Percentiles rank a stretch among this genome's conserved stretches.
phyloP scores from a whole-genome alignment of 2,888 invertebrate genomes.

The Unio pictorum region DNA sequence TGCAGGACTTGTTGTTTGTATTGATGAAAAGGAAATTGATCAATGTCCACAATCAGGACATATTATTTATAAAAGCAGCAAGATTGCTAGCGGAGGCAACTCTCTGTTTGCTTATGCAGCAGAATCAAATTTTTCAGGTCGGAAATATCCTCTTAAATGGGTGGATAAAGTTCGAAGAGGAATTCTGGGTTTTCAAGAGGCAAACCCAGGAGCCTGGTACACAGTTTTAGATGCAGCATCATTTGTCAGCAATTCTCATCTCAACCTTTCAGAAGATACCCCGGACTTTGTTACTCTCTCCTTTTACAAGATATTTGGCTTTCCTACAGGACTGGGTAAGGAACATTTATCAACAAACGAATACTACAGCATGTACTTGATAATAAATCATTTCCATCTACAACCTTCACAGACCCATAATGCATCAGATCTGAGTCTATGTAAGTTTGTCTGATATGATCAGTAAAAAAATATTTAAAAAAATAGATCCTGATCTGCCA shows the following conservation, averaged over 20 bases:
- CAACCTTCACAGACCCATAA: no score
- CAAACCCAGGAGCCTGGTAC: constrained; percentile 53
- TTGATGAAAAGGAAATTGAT: constrained; percentile 45
- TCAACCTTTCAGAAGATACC: constrained; percentile 81
- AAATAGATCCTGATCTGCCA: no score
- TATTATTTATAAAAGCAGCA: constrained; percentile 1
- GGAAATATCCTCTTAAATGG: constrained; percentile 87
- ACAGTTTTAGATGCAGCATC: constrained; percentile 90
- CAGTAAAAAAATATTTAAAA: no score
- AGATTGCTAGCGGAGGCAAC: constrained; percentile 25
- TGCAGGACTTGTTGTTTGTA: constrained; percentile 45
- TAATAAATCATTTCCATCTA: no score
- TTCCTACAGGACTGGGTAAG: constrained; percentile 90
- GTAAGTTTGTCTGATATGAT: no score
- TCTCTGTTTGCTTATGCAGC: constrained; percentile 88
- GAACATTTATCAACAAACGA: no score
- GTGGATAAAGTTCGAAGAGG: constrained; percentile 79
- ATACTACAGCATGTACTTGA: no score
- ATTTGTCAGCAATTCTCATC: constrained; percentile 82
- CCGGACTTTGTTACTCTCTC: constrained; percentile 94
- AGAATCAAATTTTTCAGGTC: constrained; percentile 95
- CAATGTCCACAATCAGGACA: constrained; percentile 5
- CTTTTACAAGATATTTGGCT: constrained; percentile 97
- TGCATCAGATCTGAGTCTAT: no score
- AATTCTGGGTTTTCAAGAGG: constrained; percentile 46